Evolutionary conservation across 2,113 vertebrate species (phyloP).

Genomic region (Platysternon megacephalum): DNA sequence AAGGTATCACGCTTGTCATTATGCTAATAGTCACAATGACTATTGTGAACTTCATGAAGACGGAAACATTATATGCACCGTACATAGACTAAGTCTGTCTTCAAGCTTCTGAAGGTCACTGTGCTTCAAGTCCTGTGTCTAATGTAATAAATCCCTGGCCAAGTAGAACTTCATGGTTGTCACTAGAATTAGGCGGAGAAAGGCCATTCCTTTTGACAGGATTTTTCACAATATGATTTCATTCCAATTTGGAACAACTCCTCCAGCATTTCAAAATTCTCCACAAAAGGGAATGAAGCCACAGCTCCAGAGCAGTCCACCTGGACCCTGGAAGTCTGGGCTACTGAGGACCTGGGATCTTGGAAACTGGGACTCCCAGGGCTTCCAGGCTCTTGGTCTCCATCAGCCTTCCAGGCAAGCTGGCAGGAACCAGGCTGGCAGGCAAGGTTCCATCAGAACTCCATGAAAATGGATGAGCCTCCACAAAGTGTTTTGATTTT

Average conservation of each 20-base stretch:
- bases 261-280: background rate
- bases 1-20: accelerated
- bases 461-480: background rate
- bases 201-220: background rate
- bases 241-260: background rate
- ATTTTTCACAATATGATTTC: background rate
- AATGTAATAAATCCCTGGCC: background rate
- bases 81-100: accelerated
- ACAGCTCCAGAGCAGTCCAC: background rate
- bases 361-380: background rate
- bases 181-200: background rate
- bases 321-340: background rate
- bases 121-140: background rate
- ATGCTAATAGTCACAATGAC: accelerated
- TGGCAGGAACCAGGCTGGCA: background rate
- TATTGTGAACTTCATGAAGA: accelerated
- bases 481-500: background rate
- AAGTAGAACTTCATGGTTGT: background rate
- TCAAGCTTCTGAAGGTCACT: background rate
- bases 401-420: background rate
- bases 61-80: background rate
- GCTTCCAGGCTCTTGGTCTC: background rate
- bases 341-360: background rate
- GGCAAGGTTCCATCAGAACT: background rate
- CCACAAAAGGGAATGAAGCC: background rate